Percentiles rank a stretch among this genome's conserved stretches.
phyloP scores from a whole-genome alignment of 2,888 invertebrate genomes.

The Ephialtes manifestator region DNA sequence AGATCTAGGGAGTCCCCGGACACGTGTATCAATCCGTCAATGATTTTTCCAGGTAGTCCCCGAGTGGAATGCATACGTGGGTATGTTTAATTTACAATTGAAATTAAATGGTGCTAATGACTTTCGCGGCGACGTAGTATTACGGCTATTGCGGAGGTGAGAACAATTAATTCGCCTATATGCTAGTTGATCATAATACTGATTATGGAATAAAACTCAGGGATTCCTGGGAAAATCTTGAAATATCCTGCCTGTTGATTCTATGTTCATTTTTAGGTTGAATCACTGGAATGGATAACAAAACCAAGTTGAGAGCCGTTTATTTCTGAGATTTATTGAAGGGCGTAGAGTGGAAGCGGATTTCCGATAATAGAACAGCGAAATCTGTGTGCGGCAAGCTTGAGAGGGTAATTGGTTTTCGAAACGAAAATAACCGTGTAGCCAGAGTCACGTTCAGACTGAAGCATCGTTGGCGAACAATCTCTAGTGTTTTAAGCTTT shows the following conservation, averaged over 20 bases:
- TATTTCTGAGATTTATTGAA: neutral
- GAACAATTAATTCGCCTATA: neutral
- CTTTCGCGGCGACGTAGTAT: neutral
- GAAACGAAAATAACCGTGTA: slow-evolving; percentile 9
- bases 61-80: neutral
- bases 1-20: slow-evolving; percentile 25
- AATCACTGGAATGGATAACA: neutral
- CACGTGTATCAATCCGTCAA: neutral
- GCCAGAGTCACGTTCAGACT: neutral
- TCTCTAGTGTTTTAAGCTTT: neutral
- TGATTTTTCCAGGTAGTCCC: slow-evolving; percentile 12
- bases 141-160: neutral
- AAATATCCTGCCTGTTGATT: neutral
- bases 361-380: neutral
- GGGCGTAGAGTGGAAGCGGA: neutral
- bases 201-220: neutral
- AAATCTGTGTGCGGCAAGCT: neutral
- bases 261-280: neutral
- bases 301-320: neutral
- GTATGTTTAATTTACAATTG: slow-evolving; percentile 11
- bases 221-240: slow-evolving; percentile 13
- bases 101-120: slow-evolving; percentile 31
- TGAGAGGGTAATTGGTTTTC: slow-evolving; percentile 19
- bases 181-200: neutral
- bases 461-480: neutral